A percentile compares a stretch with the other conserved stretches of the same genome.
Conservation (phyloP, 2,888 invertebrate genomes). For the Craniophora ligustri region DNA sequence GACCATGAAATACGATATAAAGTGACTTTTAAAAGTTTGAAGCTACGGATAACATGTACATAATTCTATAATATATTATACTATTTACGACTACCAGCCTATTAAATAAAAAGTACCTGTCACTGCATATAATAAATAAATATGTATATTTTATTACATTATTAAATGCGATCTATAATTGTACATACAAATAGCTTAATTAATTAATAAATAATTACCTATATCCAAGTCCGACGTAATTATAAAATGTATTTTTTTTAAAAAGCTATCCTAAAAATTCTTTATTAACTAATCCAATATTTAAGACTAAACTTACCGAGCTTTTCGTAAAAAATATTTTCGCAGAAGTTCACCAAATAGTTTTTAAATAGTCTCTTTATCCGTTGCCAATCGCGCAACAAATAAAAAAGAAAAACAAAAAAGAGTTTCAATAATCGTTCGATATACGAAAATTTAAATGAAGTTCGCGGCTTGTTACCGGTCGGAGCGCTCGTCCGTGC, state of each 20-base stretch:
- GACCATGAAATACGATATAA: slow-evolving; percentile 53
- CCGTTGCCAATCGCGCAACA: slow-evolving; percentile 1
- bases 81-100: too few species aligned
- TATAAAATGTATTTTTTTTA: too few species aligned
- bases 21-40: slow-evolving; percentile 30
- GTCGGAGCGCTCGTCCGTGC: slow-evolving; percentile 61
- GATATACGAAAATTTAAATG: slow-evolving; percentile 52
- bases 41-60: too few species aligned
- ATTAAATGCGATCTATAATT: too few species aligned
- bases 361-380: slow-evolving; percentile 10
- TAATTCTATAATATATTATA: too few species aligned
- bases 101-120: too few species aligned
- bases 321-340: slow-evolving; percentile 25
- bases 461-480: slow-evolving; percentile 57
- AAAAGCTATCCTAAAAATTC: too few species aligned
- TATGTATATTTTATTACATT: too few species aligned
- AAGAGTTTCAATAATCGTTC: slow-evolving; percentile 40
- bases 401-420: slow-evolving; percentile 16
- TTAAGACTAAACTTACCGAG: slow-evolving; percentile 60
- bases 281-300: slow-evolving; percentile 1
- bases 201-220: too few species aligned
- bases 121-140: too few species aligned
- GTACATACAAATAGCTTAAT: too few species aligned
- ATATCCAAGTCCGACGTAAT: too few species aligned
- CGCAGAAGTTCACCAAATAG: slow-evolving; percentile 38